Percentiles rank a stretch among this genome's conserved stretches.
phyloP scores from a whole-genome alignment of 2,113 vertebrate genomes.

The Atractosteus spatula region DNA sequence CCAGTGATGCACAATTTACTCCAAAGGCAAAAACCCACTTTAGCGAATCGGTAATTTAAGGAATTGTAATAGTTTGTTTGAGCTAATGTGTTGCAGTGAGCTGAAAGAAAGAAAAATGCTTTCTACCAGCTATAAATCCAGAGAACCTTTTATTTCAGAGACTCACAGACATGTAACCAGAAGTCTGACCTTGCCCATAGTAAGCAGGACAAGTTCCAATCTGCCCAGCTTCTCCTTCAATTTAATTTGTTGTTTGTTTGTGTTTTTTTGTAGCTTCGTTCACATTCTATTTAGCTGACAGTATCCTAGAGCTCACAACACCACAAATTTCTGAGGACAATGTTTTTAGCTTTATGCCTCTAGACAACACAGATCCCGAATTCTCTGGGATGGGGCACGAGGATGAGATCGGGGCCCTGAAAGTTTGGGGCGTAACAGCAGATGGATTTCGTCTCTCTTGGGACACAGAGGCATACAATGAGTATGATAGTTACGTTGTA shows the following conservation, averaged over 20 bases:
- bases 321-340: slow-evolving; percentile 47
- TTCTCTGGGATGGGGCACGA: slow-evolving; percentile 43
- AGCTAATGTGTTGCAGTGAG: background rate
- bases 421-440: slow-evolving; percentile 42
- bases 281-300: slow-evolving; percentile 59
- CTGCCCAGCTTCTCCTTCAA: slow-evolving; percentile 19
- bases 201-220: slow-evolving; percentile 8
- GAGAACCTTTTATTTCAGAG: no score
- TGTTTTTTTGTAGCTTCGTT: slow-evolving; percentile 57
- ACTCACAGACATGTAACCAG: no score
- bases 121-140: no score
- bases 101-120: background rate
- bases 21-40: background rate
- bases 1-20: background rate
- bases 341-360: slow-evolving; percentile 54
- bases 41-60: slow-evolving; percentile 1
- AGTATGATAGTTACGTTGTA: background rate
- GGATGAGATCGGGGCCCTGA: slow-evolving; percentile 42
- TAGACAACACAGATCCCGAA: slow-evolving; percentile 44
- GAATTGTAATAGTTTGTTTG: background rate
- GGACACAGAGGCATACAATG: background rate
- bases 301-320: slow-evolving; percentile 45
- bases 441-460: background rate
- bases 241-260: slow-evolving; percentile 42
- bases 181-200: background rate